phyloP scores from a whole-genome alignment of 2,113 vertebrate genomes.

The Muntiacus muntjak region DNA sequence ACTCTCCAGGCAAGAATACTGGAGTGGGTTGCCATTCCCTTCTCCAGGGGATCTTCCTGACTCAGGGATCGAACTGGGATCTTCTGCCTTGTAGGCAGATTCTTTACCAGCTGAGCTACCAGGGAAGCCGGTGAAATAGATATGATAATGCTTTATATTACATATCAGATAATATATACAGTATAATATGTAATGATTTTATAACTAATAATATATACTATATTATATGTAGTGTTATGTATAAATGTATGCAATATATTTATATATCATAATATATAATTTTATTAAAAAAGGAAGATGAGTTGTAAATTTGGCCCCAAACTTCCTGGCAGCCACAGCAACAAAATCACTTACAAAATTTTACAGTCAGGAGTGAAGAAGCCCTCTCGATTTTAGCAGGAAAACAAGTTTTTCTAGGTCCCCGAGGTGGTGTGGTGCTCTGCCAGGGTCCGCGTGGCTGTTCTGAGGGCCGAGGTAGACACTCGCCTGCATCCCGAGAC shows the following conservation, averaged over 20 bases:
- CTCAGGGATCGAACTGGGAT: neutral
- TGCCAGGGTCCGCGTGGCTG: rapidly evolving
- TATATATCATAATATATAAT: neutral
- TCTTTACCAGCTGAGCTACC: neutral
- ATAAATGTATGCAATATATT: neutral
- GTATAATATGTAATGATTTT: neutral
- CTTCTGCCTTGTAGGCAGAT: neutral
- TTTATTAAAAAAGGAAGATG: neutral
- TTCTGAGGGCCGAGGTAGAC: neutral
- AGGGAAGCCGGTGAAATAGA: neutral
- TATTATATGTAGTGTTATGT: neutral
- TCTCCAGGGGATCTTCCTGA: neutral
- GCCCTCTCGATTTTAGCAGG: neutral
- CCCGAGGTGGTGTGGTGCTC: neutral
- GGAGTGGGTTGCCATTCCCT: neutral
- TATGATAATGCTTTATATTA: neutral
- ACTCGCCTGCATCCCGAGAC: neutral
- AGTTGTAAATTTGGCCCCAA: neutral
- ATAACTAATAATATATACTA: neutral
- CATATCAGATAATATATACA: neutral
- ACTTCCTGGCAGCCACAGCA: neutral
- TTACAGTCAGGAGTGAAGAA: neutral
- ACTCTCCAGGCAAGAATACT: neutral
- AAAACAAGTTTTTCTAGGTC: neutral
- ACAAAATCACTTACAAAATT: neutral